A percentile compares a stretch with the other conserved stretches of the same genome.
These are phyloP conservation scores for Agrotis puta DNA, from an alignment of 2,888 invertebrate genomes.

Conservation along the genomic window DNA sequence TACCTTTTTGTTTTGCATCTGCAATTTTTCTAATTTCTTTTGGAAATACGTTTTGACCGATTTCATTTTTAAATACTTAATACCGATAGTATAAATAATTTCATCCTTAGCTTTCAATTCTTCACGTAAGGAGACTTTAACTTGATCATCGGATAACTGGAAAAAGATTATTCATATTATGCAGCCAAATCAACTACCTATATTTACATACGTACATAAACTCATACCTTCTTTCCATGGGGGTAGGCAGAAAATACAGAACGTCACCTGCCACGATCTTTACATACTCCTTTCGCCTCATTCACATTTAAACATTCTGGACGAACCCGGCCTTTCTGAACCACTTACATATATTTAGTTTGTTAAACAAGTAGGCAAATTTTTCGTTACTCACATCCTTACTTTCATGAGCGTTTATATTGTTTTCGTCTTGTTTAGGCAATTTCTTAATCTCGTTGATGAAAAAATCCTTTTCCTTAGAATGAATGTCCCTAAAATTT, in stretches of 20 bases:
- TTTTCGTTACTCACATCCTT: constrained; percentile 45
- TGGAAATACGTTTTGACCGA: constrained; percentile 72
- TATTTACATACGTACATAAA: too few relatives aligned
- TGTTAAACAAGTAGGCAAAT: neutral
- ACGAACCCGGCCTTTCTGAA: too few relatives aligned
- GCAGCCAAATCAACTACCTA: neutral
- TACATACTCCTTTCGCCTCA: too few relatives aligned
- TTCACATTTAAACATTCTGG: too few relatives aligned
- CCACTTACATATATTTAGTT: too few relatives aligned
- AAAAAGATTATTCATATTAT: neutral
- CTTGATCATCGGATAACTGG: constrained; percentile 49
- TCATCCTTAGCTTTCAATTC: constrained; percentile 71
- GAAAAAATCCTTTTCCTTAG: constrained; percentile 89
- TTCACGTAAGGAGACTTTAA: constrained; percentile 56
- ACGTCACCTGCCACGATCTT: too few relatives aligned
- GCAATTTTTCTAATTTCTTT: constrained; percentile 77
- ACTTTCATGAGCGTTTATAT: constrained; percentile 73
- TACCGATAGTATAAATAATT: constrained; percentile 72
- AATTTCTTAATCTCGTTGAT: constrained; percentile 81
- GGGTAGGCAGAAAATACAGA: too few relatives aligned
- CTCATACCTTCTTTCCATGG: too few relatives aligned
- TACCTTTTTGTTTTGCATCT: constrained; percentile 68
- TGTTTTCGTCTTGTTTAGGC: constrained; percentile 74
- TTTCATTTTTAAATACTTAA: constrained; percentile 73
- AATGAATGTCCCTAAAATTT: constrained; percentile 83